Percentiles rank a stretch among this genome's conserved stretches.
Evolutionary conservation across 2,888 invertebrate genomes (phyloP).

Genomic region (Anarsia innoxiella): DNA sequence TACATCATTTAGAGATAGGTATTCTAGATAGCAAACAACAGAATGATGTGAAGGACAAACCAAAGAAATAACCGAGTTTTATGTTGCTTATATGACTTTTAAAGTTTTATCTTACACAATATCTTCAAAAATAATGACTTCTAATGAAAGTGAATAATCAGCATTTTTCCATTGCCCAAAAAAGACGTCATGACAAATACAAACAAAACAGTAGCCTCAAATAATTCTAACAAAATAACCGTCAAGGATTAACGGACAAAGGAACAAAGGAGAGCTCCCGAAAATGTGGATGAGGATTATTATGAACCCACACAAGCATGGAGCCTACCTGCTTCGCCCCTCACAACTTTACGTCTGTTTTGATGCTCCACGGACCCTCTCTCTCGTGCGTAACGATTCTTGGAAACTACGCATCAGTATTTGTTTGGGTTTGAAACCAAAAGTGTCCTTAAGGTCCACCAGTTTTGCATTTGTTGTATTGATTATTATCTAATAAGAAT

Average conservation of each 20-base stretch:
- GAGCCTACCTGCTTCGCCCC: constrained; percentile 7
- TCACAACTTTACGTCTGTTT: constrained; percentile 3
- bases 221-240: neutral
- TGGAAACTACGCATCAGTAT: constrained; percentile 15
- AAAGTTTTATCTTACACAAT: too few relatives aligned
- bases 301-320: constrained; percentile 4
- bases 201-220: too few relatives aligned
- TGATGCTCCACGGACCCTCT: neutral
- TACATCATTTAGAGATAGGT: too few relatives aligned
- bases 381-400: constrained; percentile 15
- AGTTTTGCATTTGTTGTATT: neutral
- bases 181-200: too few relatives aligned
- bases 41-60: too few relatives aligned
- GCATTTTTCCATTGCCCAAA: too few relatives aligned
- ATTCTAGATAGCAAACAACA: too few relatives aligned
- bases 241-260: constrained; percentile 2
- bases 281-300: constrained; percentile 1
- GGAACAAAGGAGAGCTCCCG: neutral
- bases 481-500: neutral
- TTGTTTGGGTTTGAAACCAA: constrained; percentile 13
- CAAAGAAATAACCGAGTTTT: too few relatives aligned
- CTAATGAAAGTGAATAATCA: too few relatives aligned
- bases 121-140: too few relatives aligned
- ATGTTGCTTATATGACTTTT: too few relatives aligned
- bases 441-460: constrained; percentile 7